Conservation (phyloP, 92 coral and sea anemone species). For the Epizoanthus illoricatus region DNA sequence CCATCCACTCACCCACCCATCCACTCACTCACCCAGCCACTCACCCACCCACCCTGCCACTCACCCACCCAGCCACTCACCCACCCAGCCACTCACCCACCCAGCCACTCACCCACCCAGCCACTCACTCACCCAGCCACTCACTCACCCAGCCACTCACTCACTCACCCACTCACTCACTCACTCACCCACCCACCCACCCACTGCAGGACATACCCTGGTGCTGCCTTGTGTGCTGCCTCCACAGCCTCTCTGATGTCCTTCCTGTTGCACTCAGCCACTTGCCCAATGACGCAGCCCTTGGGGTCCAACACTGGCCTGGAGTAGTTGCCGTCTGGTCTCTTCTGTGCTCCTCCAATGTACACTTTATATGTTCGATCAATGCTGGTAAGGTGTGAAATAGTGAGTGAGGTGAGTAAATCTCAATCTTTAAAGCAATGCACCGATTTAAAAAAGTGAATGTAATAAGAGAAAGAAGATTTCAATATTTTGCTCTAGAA, state of each 20-base stretch:
- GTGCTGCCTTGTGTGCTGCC: constrained; percentile 96
- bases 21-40: too few relatives aligned
- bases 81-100: neutral
- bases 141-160: neutral
- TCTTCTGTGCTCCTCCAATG: constrained; percentile 97
- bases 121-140: constrained; percentile 60
- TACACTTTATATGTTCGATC: constrained; percentile 96
- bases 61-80: neutral
- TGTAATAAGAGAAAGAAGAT: neutral
- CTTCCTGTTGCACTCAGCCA: constrained; percentile 95
- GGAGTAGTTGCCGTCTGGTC: constrained; percentile 95
- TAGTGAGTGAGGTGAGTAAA: neutral
- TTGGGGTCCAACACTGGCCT: constrained; percentile 75
- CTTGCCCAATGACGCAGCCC: constrained; percentile 91
- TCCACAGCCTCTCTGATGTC: constrained; percentile 98
- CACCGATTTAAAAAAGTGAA: too few relatives aligned
- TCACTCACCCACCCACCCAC: neutral
- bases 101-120: constrained; percentile 61
- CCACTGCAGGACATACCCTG: constrained; percentile 67
- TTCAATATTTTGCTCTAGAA: too few relatives aligned
- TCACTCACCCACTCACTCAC: constrained; percentile 70
- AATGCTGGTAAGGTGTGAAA: constrained; percentile 52
- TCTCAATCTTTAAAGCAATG: too few relatives aligned
- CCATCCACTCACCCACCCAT: constrained; percentile 98
- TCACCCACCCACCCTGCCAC: constrained; percentile 89